Evolutionary conservation across 2,888 invertebrate species (phyloP), one percentile per base, ranked within the genome.

Genomic region (Horisme vitalbata): DNA sequence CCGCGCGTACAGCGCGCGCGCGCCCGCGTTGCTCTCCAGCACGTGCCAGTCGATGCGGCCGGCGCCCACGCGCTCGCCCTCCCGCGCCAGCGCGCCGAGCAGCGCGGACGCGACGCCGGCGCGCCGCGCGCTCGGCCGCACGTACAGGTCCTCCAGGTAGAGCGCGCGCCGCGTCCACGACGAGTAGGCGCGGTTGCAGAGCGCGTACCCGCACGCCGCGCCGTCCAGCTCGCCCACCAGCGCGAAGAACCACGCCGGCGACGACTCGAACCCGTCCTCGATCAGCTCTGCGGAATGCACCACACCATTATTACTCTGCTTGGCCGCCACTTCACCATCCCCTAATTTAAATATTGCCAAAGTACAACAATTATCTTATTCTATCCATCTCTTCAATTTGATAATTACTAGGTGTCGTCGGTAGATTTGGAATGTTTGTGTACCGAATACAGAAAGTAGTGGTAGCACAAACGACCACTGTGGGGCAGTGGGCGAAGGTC

Each of bases 61-160:
- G 61, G 93, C 94, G 30, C 86, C 84, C 23, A 80, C 86, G 3
- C 83, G 63, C 34, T 79, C 63, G 21, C 90, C 91, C 36, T 37
- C 21, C 49, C 41, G 44, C 14, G 13, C 4, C 18, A 18, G 18
- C 18, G 18, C 18, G 18, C 13, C 78, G 59, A 87, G 82, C 72
- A 87, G 83, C 72, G 95, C 89, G 38, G 96, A 78, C 37, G 77
- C 96, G 36, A 95, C 80, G 23, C 94, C 93, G 53, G 76, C 77
- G 14, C 91, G 86, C 27, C 96, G 90, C 73, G 90, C 91, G 1
- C 76, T 68, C 0, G 93, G 92, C 26, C 91, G 90, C 30, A 98
- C 94, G 82, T 94, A 97, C 45, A 98, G 75, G 82, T 98, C 97
- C 85, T 98, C 97, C 48, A 98, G 78, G 80, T 95, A 95, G 58